Evolutionary conservation across 1,140 invertebrate genomes (phyloP), one percentile per base, ranked within the genome.

Genomic region (Marisa cornuarietis): DNA sequence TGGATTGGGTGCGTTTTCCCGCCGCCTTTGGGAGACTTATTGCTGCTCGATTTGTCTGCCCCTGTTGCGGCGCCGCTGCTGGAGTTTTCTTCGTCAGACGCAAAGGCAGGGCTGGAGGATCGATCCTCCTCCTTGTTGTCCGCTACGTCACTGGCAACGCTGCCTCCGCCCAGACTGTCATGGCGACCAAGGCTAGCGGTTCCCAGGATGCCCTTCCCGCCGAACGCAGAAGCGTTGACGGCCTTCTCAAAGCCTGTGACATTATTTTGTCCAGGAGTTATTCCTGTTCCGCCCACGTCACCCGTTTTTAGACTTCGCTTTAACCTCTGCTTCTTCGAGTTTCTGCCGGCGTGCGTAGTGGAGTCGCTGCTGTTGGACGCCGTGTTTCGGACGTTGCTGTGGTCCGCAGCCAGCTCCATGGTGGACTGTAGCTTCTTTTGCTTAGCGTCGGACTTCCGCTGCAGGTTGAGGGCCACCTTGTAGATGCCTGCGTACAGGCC

Each of bases 401-500:
- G 16, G 79, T 84, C 84, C 6, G 69, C 78, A 13, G 82, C 82
- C 71, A 87, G 72, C 69, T 85, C 85, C 85, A 89, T 90, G 13
- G 87, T 87, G 61, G 85, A 82, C n/a, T 85, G 86, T 85, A 91
- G 85, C 82, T 98, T 97, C 54, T 89, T 89, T 14, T 90, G 88
- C 63, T 90, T 90, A 20, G 84, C 87, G 74, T 98, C 97, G 79
- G 97, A 98, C 89, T 99, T 99, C 88, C 97, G 96, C 88, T 99
- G 98, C 95, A 99, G 97, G 84, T 98, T 95, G 86, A 98, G 97
- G 0, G 98, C 98, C 22, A 98, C 99, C 88, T 97, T 97, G 91
- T 99, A 99, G 86, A 99, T 99, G 6, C 98, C 97, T 66, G 95
- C 96, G 90, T 99, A 99, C 0, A 99, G 93, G 13, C 83, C 82